A percentile compares a stretch with the other conserved stretches of the same genome.
Evolutionary conservation across 2,888 invertebrate species (phyloP).

Genomic region (Cerceris rybyensis): DNA sequence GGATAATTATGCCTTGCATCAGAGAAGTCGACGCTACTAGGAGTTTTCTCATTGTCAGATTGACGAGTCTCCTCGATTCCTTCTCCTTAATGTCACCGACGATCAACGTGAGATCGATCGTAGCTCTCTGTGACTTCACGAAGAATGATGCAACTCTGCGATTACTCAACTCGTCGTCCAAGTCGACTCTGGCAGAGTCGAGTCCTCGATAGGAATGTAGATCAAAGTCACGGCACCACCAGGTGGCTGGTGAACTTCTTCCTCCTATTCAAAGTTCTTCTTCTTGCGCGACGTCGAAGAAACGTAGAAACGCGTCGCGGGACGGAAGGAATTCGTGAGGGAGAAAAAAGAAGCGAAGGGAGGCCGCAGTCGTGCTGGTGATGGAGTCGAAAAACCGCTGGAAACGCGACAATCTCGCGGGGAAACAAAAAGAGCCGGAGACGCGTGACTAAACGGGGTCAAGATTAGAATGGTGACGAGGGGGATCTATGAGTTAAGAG

Average conservation of each 20-base stretch:
- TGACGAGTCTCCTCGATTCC: too few species aligned
- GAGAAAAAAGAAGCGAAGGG: constrained; percentile 2
- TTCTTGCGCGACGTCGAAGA: not conserved
- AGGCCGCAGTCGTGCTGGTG: constrained; percentile 15
- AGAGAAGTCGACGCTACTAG: too few species aligned
- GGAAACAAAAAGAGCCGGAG: constrained; percentile 21
- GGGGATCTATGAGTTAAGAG: too few species aligned
- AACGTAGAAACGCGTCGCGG: not conserved
- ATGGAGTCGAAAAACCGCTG: constrained; percentile 19
- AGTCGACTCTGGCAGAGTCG: not conserved
- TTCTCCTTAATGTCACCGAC: too few species aligned
- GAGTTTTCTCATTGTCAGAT: too few species aligned
- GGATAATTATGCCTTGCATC: too few species aligned
- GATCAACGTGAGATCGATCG: constrained; percentile 30
- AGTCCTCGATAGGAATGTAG: constrained; percentile 34
- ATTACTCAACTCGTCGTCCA: constrained; percentile 26
- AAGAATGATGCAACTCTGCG: constrained; percentile 28
- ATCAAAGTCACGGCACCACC: constrained; percentile 45
- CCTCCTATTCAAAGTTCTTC: too few species aligned
- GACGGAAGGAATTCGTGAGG: not conserved
- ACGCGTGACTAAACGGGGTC: constrained; percentile 69
- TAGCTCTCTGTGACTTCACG: constrained; percentile 29
- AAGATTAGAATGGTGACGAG: constrained; percentile 54
- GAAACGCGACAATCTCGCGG: constrained; percentile 24
- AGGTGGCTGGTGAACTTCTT: constrained; percentile 51